phyloP scores from a whole-genome alignment of 2,113 vertebrate genomes.

The Poicephalus gulielmi region DNA sequence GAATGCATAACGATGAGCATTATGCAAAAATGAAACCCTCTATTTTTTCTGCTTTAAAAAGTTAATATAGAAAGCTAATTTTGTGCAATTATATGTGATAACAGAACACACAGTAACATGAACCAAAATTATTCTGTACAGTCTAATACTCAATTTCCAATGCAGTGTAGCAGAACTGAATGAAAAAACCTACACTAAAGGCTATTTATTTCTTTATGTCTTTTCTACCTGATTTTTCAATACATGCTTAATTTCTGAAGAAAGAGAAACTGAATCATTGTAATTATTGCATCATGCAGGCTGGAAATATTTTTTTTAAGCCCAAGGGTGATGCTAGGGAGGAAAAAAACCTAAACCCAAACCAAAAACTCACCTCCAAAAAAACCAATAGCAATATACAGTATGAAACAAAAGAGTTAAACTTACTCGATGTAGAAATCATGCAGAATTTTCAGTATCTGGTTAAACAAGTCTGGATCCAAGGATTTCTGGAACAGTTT shows the following conservation, averaged over 20 bases:
- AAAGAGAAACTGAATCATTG: not conserved
- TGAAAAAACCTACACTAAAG: not conserved
- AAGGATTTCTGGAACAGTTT: conserved; percentile 90
- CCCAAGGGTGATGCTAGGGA: fast-evolving
- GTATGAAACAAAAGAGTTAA: not conserved
- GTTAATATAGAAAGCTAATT: not conserved
- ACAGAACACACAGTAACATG: not conserved
- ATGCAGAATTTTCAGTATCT: conserved; percentile 86
- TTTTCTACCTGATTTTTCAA: not conserved
- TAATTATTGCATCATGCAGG: not conserved
- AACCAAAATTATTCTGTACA: not conserved
- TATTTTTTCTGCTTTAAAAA: not conserved
- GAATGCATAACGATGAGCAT: not conserved
- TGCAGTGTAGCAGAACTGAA: not conserved
- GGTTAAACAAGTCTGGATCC: conserved; percentile 89
- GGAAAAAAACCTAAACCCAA: fast-evolving
- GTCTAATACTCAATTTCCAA: not conserved
- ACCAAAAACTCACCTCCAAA: not conserved
- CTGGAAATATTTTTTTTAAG: not conserved
- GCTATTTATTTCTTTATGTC: not conserved
- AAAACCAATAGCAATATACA: not conserved
- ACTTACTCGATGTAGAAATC: conserved; percentile 89
- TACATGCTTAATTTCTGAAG: not conserved
- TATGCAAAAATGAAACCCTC: not conserved
- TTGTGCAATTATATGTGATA: not conserved